These are phyloP conservation scores for Chamaedrilus cognettii DNA, from an alignment of 2,888 invertebrate species.

Conservation along the genomic window DNA sequence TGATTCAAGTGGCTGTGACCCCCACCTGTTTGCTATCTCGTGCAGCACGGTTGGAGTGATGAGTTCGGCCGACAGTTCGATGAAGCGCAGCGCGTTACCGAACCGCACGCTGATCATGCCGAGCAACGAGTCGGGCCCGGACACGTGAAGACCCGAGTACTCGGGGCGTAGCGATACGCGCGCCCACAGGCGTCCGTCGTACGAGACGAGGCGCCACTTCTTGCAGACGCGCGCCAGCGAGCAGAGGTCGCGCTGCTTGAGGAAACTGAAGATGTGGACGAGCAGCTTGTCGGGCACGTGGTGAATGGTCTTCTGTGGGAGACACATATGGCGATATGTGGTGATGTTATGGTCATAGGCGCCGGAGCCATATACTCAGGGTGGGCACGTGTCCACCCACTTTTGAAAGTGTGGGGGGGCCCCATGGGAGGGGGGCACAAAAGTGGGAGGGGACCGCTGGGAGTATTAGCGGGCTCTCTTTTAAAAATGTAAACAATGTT, in stretches of 20 bases:
- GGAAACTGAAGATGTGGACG: conserved; percentile 89
- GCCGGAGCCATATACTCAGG: too few species aligned
- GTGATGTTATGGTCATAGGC: too few species aligned
- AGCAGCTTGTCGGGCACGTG: conserved; percentile 92
- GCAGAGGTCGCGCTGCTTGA: conserved; percentile 91
- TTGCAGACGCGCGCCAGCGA: conserved; percentile 91
- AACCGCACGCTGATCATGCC: conserved; percentile 73
- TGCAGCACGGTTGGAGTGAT: conserved; percentile 97
- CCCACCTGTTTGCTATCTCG: conserved; percentile 84
- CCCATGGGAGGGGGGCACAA: too few species aligned
- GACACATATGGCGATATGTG: too few species aligned
- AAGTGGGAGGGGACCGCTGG: too few species aligned
- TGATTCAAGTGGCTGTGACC: conserved; percentile 43
- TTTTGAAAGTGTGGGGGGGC: too few species aligned
- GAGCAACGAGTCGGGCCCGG: conserved; percentile 80
- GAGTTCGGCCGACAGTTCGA: conserved; percentile 82
- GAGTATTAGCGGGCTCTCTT: too few species aligned
- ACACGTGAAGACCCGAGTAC: conserved; percentile 82
- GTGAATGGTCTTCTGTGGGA: conserved; percentile 35
- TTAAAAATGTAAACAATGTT: too few species aligned
- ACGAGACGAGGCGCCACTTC: conserved; percentile 94
- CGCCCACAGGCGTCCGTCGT: conserved; percentile 94
- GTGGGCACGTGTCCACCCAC: too few species aligned
- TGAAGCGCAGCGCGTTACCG: conserved; percentile 49
- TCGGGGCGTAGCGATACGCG: conserved; percentile 95